Evolutionary conservation across 1,140 invertebrate genomes (phyloP).

Genomic region (Caenorhabditis brenneri): DNA sequence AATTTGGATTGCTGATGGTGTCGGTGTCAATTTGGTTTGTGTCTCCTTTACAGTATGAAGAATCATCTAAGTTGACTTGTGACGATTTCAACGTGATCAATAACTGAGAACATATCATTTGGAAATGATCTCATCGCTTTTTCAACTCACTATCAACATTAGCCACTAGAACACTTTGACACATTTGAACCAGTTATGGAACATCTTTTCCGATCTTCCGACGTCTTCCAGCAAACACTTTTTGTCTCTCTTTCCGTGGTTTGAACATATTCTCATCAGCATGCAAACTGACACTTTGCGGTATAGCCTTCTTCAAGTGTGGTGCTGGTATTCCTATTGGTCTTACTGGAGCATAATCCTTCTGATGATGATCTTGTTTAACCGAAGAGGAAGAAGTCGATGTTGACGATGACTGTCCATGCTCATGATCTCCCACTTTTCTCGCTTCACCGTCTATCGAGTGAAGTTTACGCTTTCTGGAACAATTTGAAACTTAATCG

Average conservation of each 20-base stretch:
- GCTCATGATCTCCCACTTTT: not conserved
- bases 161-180: not conserved
- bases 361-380: not conserved
- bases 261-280: conserved; percentile 31
- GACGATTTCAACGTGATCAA: not conserved
- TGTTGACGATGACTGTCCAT: not conserved
- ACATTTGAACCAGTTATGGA: not conserved
- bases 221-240: conserved; percentile 14
- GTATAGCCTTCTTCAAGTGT: not conserved
- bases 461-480: not conserved
- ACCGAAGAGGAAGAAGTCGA: not conserved
- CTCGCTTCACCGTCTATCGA: not conserved
- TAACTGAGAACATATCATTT: not conserved
- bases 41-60: not conserved
- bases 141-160: conserved; percentile 3
- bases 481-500: no score
- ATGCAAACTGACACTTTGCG: conserved; percentile 4
- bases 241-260: conserved; percentile 13
- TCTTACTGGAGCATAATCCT: not conserved
- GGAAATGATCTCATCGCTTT: not conserved
- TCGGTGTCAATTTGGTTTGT: not conserved
- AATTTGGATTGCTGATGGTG: not conserved
- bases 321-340: not conserved
- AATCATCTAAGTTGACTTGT: not conserved
- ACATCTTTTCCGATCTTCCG: not conserved